Base-by-base conservation (phyloP, 2,113 vertebrate species). In the Eublepharis macularius region DNA sequence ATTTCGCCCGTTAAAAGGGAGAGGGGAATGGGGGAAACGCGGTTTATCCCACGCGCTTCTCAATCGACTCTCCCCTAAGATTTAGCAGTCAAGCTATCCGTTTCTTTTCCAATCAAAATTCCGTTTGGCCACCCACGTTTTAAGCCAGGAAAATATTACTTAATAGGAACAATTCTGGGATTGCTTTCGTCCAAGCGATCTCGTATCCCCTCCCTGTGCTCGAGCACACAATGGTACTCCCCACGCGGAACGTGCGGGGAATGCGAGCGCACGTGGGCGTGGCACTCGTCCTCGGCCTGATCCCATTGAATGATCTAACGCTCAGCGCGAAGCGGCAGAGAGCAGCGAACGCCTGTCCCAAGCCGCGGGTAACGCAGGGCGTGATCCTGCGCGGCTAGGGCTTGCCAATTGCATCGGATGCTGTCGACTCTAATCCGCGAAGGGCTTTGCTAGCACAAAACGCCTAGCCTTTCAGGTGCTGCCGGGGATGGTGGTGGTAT, bases 251-350 rank as follows among this genome's bases (percentile, higher is more conserved):
- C 83, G 83, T 85, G 83, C 76, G 26, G 47, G 10, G 83, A 78
- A 79, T 79, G 76, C 34, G 34, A 69, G 83, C 17, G 1, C 83
- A 10, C 26, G 83, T 84, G 83, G 83, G 83, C 83, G 83, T 77
- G 83, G 83, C 74, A 32, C 45, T 9, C 45, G 21, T 17, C 45
- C 24, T 19, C 13, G 5, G 11, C 12, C 60, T 6, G 63, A 51
- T 76, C n/a, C 10, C 4, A 51, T 45, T 2, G 32, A 49, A 24
- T 21, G 76, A 54, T 66, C 34, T 21, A 49, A 8, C 60, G 6
- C 6, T 6, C 34, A 9, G 6, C 43, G 4, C 51, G 2, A 1
- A 66, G 63, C 5, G 3, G 9, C 13, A 29, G 34, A 16, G 21
- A 34, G 69, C 6, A 9, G 5, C 54, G 14, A 63, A 21, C 72